Base-by-base conservation (phyloP, 1,140 invertebrate species). In the Nymphalis io region DNA sequence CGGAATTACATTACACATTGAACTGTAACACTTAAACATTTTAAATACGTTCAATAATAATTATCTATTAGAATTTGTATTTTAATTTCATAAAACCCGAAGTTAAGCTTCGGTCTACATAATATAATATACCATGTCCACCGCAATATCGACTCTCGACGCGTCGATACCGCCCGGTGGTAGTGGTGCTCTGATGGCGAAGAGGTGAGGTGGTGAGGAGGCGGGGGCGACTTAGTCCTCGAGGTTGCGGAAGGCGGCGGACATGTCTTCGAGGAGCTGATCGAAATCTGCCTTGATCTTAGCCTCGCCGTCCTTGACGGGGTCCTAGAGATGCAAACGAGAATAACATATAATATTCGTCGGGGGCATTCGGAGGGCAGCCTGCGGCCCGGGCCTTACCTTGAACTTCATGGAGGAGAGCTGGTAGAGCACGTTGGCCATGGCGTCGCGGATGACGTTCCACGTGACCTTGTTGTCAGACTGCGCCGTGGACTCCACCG, bases 371-470 rank as follows among this genome's bases (percentile, higher is more conserved):
- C 13, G 40, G n/a, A 2, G 10, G 11, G 18, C 11, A 12, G 51
- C 0, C 1, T 15, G 12, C 16, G 0, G 20, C 11, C 10, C 3
- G 21, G 21, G 51, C 8, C 10, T 21, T 13, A 98, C 97, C 95
- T 99, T 99, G 94, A 99, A 99, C 93, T 99, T 99, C 99, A 99
- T 99, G 81, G 97, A 98, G 79, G 97, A 99, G 59, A 99, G 94
- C 90, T 99, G 98, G 93, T 99, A 99, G 67, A 99, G 94, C 80
- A 98, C 96, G 83, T 97, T 97, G 78, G 96, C 96, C 98, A 99
- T 98, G 78, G 97, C 96, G 87, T 99, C 99, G 65, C 97, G 95
- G 83, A 99, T 99, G 27, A 98, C 97, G 76, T 96, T 96, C 98
- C 98, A 99, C 63, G 99, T 99, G 81, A 99, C 88, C 94, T 99